Percentiles rank a stretch among this genome's conserved stretches.
Conservation (phyloP, 2,113 vertebrate species). For the Mormyrus lacerda region DNA sequence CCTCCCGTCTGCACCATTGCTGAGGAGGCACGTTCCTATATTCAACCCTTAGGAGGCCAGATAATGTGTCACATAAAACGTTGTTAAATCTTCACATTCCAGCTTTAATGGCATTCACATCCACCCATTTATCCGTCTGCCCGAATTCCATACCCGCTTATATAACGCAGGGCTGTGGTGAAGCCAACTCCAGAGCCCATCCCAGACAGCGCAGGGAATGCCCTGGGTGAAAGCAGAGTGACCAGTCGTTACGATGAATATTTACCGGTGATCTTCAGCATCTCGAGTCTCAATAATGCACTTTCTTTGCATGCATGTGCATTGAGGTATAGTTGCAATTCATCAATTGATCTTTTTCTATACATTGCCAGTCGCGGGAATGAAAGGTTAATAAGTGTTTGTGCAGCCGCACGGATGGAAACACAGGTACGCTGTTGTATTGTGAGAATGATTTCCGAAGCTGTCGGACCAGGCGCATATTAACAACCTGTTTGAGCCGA, state of each 20-base stretch:
- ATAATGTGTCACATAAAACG: neutral
- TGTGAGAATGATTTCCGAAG: neutral
- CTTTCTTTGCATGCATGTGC: neutral
- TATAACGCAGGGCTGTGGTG: neutral
- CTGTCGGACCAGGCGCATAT: neutral
- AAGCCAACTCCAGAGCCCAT: neutral
- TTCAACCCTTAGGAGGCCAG: neutral
- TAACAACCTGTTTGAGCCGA: constrained; percentile 1
- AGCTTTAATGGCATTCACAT: neutral
- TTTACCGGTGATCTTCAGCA: neutral
- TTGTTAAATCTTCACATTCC: neutral
- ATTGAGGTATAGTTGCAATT: neutral
- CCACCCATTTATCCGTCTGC: neutral
- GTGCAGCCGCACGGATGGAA: neutral
- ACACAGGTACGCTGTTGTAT: neutral
- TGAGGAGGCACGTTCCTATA: neutral
- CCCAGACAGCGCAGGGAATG: neutral
- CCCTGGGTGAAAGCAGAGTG: neutral
- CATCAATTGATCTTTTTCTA: neutral
- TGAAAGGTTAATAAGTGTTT: neutral
- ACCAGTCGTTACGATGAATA: neutral
- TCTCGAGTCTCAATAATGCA: neutral
- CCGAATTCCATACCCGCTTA: neutral
- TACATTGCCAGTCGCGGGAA: neutral
- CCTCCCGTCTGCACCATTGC: neutral